Conservation (phyloP, 2,113 vertebrate species). For the Carettochelys insculpta region DNA sequence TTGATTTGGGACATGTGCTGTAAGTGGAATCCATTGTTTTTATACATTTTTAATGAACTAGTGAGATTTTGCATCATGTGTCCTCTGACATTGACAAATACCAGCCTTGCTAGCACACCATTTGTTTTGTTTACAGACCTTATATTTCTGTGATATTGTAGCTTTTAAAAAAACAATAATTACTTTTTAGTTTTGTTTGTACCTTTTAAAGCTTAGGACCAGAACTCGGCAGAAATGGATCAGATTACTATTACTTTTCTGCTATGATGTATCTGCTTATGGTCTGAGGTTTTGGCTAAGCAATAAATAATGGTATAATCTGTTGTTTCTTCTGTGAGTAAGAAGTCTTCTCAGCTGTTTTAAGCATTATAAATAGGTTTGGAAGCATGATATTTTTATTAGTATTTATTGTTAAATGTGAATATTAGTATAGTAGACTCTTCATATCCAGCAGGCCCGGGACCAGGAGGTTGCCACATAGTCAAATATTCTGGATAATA, state of each 20-base stretch:
- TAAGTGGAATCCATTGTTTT: neutral
- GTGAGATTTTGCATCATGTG: neutral
- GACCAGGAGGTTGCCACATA: too few relatives aligned
- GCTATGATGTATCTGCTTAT: neutral
- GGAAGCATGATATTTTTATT: too few relatives aligned
- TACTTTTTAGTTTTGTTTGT: too few relatives aligned
- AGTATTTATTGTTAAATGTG: too few relatives aligned
- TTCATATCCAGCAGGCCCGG: too few relatives aligned
- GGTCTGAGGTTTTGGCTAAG: neutral
- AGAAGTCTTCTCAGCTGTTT: neutral
- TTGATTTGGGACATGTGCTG: too few relatives aligned
- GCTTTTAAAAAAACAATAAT: too few relatives aligned
- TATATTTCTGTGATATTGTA: neutral
- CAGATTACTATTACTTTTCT: neutral
- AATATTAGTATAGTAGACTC: too few relatives aligned
- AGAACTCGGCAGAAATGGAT: neutral
- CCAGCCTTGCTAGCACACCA: accelerated
- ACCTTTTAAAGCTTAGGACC: neutral
- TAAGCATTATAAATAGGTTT: neutral
- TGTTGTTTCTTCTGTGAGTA: neutral
- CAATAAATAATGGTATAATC: neutral
- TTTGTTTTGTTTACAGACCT: neutral
- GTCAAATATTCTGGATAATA: too few relatives aligned
- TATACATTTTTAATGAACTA: neutral
- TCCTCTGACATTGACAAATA: neutral